phyloP scores from a whole-genome alignment of 2,113 vertebrate species.

The Chlamydotis undulata region DNA sequence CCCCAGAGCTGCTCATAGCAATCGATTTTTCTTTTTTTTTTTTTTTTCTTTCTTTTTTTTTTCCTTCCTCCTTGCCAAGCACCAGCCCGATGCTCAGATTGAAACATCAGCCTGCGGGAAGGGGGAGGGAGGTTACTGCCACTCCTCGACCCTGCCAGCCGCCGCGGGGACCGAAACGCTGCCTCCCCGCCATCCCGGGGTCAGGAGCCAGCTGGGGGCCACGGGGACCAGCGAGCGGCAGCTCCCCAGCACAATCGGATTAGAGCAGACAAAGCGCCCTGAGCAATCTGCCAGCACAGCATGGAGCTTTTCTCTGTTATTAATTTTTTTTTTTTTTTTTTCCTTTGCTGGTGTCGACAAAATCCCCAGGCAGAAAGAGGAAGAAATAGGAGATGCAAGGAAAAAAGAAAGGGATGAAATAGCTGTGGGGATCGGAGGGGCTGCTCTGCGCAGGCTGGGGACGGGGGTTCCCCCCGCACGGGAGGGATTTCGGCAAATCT shows the following conservation, averaged over 20 bases:
- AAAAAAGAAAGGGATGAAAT: background rate
- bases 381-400: background rate
- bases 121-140: background rate
- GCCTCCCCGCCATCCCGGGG: background rate
- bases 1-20: background rate
- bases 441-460: fast-evolving
- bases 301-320: slow-evolving; percentile 45
- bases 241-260: slow-evolving; percentile 43
- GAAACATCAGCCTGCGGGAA: slow-evolving; percentile 23
- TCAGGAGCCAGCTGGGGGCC: slow-evolving; percentile 5
- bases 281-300: slow-evolving; percentile 57
- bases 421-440: background rate
- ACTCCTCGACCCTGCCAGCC: background rate
- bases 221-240: background rate
- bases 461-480: fast-evolving
- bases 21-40: background rate
- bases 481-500: background rate
- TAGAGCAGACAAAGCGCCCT: slow-evolving; percentile 46
- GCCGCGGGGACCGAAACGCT: background rate
- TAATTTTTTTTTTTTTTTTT: slow-evolving; percentile 19
- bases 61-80: background rate
- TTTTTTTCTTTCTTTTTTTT: too few relatives aligned
- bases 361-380: slow-evolving; percentile 31
- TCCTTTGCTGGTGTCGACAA: slow-evolving; percentile 26
- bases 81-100: slow-evolving; percentile 19